phyloP scores from a whole-genome alignment of 2,797 vertebrate genomes.

The Melanogrammus aeglefinus region DNA sequence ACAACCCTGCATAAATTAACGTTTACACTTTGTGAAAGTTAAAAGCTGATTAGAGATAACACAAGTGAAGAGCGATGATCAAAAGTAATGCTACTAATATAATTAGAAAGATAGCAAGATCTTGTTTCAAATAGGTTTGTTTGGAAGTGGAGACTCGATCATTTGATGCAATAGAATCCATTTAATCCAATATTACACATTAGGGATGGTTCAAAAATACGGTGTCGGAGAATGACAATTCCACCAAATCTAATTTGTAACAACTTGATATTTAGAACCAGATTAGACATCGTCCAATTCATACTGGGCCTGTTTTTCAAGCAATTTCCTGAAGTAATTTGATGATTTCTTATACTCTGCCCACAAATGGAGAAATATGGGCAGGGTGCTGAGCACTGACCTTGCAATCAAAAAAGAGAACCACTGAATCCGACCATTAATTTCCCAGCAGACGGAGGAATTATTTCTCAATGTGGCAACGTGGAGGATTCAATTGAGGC shows the following conservation, averaged over 20 bases:
- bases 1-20: background rate
- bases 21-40: background rate
- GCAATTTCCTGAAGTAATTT: background rate
- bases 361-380: background rate
- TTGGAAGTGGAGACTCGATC: background rate
- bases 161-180: background rate
- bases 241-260: background rate
- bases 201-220: background rate
- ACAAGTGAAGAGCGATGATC: background rate
- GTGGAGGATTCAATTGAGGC: background rate
- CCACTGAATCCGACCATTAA: background rate
- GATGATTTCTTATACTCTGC: background rate
- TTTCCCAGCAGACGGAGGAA: background rate
- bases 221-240: background rate
- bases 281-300: background rate
- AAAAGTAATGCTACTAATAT: background rate
- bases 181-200: background rate
- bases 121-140: conserved; percentile 1
- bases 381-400: background rate
- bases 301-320: background rate
- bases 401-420: background rate
- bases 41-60: background rate
- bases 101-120: background rate
- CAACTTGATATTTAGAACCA: conserved; percentile 2
- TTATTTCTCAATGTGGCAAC: background rate